Evolutionary conservation across 2,113 vertebrate species (phyloP).

Genomic region (Pachypanchax playfairii): DNA sequence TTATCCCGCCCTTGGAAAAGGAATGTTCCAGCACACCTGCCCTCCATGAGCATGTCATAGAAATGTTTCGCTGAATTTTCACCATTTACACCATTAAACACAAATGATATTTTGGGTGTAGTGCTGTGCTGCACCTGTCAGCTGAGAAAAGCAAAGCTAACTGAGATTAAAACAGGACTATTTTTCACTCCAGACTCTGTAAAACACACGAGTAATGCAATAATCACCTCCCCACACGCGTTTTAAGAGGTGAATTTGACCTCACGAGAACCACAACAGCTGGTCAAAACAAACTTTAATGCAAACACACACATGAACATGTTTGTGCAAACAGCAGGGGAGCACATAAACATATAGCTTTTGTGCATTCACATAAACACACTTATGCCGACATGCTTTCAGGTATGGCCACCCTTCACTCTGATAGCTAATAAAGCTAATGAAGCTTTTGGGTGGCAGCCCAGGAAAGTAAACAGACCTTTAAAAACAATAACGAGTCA

Average conservation of each 20-base stretch:
- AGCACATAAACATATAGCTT: conserved; percentile 24
- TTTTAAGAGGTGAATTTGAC: conserved; percentile 68
- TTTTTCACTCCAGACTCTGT: conserved; percentile 36
- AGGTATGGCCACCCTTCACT: conserved; percentile 68
- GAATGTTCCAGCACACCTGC: no score
- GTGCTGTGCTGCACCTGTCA: conserved; percentile 39
- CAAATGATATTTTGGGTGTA: not conserved
- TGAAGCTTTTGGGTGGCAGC: conserved; percentile 64
- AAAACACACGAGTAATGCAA: conserved; percentile 64
- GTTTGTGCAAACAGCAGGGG: conserved; percentile 7
- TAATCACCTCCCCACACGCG: conserved; percentile 64
- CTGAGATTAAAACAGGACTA: conserved; percentile 33
- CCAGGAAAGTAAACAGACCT: conserved; percentile 71
- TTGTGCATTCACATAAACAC: conserved; percentile 8
- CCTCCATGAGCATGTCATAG: not conserved
- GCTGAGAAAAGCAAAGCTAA: conserved; percentile 31
- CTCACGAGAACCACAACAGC: conserved; percentile 54
- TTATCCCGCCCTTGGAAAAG: no score
- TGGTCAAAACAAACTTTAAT: conserved; percentile 41
- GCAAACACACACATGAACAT: conserved; percentile 7
- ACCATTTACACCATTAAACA: not conserved
- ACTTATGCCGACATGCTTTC: conserved; percentile 26
- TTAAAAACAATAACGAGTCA: conserved; percentile 69
- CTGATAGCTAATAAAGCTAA: conserved; percentile 52
- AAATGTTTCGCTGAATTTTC: not conserved